Conservation (phyloP, 35 echinoderm and acorn worm genomes). For the Eucidaris tribuloides region DNA sequence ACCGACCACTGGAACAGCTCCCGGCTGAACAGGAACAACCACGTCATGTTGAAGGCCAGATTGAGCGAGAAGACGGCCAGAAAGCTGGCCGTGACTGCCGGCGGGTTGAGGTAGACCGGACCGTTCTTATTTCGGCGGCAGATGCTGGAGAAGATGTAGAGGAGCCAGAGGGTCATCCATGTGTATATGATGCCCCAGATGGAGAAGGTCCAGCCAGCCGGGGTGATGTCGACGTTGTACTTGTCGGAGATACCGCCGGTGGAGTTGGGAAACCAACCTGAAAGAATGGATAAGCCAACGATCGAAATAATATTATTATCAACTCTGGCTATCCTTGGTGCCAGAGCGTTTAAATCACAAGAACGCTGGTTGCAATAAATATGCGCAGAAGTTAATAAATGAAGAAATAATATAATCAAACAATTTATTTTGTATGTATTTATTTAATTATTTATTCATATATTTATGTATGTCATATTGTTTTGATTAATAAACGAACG, state of each 20-base stretch:
- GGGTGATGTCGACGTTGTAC: constrained; percentile 63
- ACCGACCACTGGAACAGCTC: constrained; percentile 34
- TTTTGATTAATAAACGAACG: too few relatives aligned
- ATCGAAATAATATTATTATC: background rate
- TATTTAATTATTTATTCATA: background rate
- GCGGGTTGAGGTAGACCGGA: constrained; percentile 63
- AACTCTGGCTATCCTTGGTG: background rate
- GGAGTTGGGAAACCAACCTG: constrained; percentile 46
- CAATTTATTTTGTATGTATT: background rate
- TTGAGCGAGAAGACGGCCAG: constrained; percentile 52
- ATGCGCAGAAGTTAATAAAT: background rate
- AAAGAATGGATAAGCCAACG: background rate
- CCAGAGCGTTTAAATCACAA: background rate
- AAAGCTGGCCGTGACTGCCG: constrained; percentile 45
- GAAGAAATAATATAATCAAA: background rate
- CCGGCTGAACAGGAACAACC: constrained; percentile 69
- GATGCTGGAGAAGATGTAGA: constrained; percentile 54
- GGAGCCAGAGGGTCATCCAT: constrained; percentile 50
- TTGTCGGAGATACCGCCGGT: constrained; percentile 56
- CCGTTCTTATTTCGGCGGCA: constrained; percentile 48
- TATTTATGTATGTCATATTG: background rate
- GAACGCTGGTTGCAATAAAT: background rate
- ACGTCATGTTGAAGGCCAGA: constrained; percentile 51
- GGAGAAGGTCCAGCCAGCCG: constrained; percentile 82
- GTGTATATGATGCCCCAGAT: constrained; percentile 78